A percentile compares a stretch with the other conserved stretches of the same genome.
phyloP scores from a whole-genome alignment of 2,113 vertebrate species.

The Gobiocypris rarus region DNA sequence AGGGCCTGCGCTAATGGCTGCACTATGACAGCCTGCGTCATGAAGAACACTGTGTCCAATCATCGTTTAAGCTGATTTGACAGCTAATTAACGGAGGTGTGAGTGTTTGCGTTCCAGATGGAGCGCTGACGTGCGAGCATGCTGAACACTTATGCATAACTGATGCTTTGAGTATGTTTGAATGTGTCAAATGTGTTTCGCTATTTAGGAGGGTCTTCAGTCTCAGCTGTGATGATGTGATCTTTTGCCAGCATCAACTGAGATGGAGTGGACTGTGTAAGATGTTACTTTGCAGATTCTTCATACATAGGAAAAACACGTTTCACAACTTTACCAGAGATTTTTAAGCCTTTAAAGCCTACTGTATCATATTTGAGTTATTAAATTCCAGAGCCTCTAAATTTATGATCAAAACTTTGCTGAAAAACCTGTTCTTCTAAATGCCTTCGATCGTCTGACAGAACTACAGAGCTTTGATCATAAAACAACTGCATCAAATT shows the following conservation, averaged over 20 bases:
- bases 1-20: neutral
- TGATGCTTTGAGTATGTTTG: neutral
- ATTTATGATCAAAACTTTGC: too few species aligned
- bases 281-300: neutral
- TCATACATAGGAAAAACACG: neutral
- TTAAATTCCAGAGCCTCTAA: too few species aligned
- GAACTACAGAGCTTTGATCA: too few species aligned
- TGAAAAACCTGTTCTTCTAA: too few species aligned
- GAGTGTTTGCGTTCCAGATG: constrained; percentile 13
- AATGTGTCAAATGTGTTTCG: neutral
- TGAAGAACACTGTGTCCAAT: constrained; percentile 25
- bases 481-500: too few species aligned
- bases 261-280: constrained; percentile 8
- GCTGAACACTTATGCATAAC: neutral
- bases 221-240: neutral
- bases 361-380: too few species aligned
- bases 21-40: neutral
- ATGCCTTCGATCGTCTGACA: too few species aligned
- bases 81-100: constrained; percentile 18
- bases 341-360: too few species aligned
- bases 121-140: neutral
- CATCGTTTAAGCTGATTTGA: constrained; percentile 12
- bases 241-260: neutral
- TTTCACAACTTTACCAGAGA: neutral
- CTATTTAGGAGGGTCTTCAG: neutral